Evolutionary conservation across 2,888 invertebrate genomes (phyloP), one percentile per base, ranked within the genome.

Genomic region (Beris chalybata): DNA sequence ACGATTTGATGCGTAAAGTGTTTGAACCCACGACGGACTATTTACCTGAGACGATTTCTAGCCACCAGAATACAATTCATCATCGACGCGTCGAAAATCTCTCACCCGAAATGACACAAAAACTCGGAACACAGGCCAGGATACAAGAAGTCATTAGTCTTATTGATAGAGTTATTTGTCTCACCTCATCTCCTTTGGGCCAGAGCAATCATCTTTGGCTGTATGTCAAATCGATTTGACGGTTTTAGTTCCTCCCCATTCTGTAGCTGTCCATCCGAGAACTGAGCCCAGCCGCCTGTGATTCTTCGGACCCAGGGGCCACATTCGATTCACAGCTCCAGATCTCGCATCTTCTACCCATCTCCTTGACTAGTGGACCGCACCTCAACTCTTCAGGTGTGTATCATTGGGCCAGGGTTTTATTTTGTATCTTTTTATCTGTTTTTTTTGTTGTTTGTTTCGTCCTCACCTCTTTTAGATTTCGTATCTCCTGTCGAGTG

Each of bases 161-260:
- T 59, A 66, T 69, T 69, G 69, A 69, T 69, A 69, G 64, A 69
- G 66, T 69, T 66, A 69, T 69, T 69, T 66, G 66, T 66, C 66
- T 66, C 68, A 66, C 59, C 64, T 69, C 68, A 66, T 69, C 69
- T 68, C 43, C 53, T 61, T 61, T 38, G 38, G 50, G 61, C 38
- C 50, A 22, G 61, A 57, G 66, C 66, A 68, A 68, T 68, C 66
- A 68, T 68, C 64, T 68, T 52, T 57, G 68, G 66, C 53, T 63
- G 68, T 64, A 69, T 69, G 64, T 69, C 69, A 69, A 69, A 69
- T 69, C 67, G 69, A 69, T 69, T 69, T 69, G 67, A 69, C 66
- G 65, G 50, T 66, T 69, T 69, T 69, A 64, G 67, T 67, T 66
- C 57, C 55, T 58, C 58, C 61, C 38, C 50, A 22, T 61, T 43